Evolutionary conservation across 2,888 invertebrate species (phyloP).

Genomic region (Pyrgus malvae): DNA sequence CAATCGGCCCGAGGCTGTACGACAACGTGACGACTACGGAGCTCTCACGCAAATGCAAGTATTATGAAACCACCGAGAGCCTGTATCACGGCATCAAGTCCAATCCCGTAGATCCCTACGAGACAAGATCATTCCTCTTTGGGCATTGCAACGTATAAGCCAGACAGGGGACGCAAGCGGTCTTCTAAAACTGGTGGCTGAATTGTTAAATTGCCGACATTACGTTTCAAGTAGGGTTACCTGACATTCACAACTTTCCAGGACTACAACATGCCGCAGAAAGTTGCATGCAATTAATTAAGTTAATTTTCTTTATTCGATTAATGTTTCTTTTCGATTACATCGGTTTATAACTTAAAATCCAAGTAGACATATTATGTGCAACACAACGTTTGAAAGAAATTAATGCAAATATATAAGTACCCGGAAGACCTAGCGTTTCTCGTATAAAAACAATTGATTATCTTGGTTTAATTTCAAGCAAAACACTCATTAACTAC

Average conservation of each 20-base stretch:
- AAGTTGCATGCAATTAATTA: too few relatives aligned
- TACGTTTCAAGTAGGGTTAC: slow-evolving; percentile 39
- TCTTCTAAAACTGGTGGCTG: slow-evolving; percentile 47
- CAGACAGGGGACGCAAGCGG: slow-evolving; percentile 37
- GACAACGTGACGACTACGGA: slow-evolving; percentile 48
- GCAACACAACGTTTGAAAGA: too few relatives aligned
- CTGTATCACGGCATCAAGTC: slow-evolving; percentile 41
- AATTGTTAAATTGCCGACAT: slow-evolving; percentile 62
- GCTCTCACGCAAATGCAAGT: slow-evolving; percentile 61
- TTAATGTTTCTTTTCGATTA: too few relatives aligned
- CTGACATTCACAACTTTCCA: not conserved
- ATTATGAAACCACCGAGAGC: slow-evolving; percentile 59
- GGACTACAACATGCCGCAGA: too few relatives aligned
- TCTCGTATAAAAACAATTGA: too few relatives aligned
- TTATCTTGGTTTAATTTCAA: too few relatives aligned
- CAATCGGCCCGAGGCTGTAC: slow-evolving; percentile 47
- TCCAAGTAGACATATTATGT: too few relatives aligned
- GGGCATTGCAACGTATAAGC: slow-evolving; percentile 32
- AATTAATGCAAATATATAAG: too few relatives aligned
- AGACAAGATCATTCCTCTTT: slow-evolving; percentile 31
- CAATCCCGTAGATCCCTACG: slow-evolving; percentile 45
- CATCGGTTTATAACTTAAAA: too few relatives aligned
- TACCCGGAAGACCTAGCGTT: too few relatives aligned
- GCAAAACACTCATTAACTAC: too few relatives aligned
- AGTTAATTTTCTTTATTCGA: too few relatives aligned